Percentiles rank a stretch among this genome's conserved stretches.
These are phyloP conservation scores for Ariolimax columbianus DNA, from an alignment of 2,888 invertebrate species.

Conservation along the genomic window DNA sequence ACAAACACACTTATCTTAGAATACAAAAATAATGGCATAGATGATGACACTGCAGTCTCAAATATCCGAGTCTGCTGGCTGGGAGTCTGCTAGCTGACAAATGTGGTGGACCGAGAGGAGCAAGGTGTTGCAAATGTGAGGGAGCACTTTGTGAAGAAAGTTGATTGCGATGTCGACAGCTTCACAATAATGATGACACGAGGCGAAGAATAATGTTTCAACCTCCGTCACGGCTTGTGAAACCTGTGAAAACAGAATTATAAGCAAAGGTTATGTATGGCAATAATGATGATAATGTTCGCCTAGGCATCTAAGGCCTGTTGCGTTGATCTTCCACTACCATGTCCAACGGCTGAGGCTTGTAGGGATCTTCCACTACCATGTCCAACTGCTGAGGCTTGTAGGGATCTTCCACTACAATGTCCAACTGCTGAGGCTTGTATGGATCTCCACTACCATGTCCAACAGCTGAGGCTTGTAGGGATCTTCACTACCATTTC, in stretches of 20 bases:
- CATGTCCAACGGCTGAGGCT: too few species aligned
- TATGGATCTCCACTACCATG: too few species aligned
- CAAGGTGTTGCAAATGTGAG: neutral
- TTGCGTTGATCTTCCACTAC: too few species aligned
- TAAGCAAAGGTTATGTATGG: neutral
- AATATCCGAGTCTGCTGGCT: neutral
- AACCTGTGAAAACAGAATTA: constrained; percentile 48
- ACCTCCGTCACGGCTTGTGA: constrained; percentile 55
- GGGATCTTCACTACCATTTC: too few species aligned
- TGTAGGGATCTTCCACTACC: too few species aligned
- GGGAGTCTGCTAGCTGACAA: constrained; percentile 13
- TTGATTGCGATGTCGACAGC: constrained; percentile 4
- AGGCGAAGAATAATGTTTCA: neutral
- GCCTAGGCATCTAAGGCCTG: too few species aligned
- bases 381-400: too few species aligned
- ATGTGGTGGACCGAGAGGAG: neutral
- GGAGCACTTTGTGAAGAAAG: neutral
- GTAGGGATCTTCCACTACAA: too few species aligned
- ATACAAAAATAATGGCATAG: neutral
- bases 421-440: too few species aligned
- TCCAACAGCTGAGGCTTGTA: too few species aligned
- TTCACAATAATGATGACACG: neutral
- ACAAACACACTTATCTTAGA: constrained; percentile 17
- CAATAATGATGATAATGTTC: too few species aligned
- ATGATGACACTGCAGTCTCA: neutral